Evolutionary conservation across 1,140 invertebrate species (phyloP).

Genomic region (Drosophila rufa): DNA sequence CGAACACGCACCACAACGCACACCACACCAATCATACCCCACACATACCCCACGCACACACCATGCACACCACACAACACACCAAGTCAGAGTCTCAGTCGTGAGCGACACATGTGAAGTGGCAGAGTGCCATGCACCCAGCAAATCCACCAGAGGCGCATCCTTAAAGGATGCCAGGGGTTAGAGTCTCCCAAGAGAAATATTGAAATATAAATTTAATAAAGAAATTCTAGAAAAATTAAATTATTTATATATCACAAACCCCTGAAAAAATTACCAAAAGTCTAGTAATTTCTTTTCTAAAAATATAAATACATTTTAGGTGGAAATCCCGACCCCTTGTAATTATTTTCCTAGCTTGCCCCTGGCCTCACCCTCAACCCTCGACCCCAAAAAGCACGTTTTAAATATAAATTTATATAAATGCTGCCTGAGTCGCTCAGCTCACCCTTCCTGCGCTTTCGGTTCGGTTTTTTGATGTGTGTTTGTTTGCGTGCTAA

Average conservation of each 20-base stretch:
- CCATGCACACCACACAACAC: slow-evolving; percentile 7
- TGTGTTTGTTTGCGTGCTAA: slow-evolving; percentile 55
- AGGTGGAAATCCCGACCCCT: too few species aligned
- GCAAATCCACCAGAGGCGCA: not conserved
- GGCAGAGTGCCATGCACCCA: slow-evolving; percentile 8
- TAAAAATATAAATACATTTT: not conserved
- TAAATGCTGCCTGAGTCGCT: slow-evolving; percentile 49
- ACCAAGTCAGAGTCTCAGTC: slow-evolving; percentile 24
- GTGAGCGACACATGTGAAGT: slow-evolving; percentile 45
- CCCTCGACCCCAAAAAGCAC: not conserved
- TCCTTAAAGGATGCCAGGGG: not conserved
- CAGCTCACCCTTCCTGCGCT: not conserved
- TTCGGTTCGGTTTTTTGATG: slow-evolving; percentile 9
- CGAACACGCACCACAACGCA: slow-evolving; percentile 38
- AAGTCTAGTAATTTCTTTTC: not conserved
- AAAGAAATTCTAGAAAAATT: too few species aligned
- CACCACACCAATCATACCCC: not conserved
- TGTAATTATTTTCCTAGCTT: too few species aligned
- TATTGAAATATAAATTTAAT: not conserved
- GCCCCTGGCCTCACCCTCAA: too few species aligned
- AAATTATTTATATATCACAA: not conserved
- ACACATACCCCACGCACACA: not conserved
- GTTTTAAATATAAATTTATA: slow-evolving; percentile 61
- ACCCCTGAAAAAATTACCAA: too few species aligned
- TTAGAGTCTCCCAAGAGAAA: not conserved